Evolutionary conservation across 2,888 invertebrate species (phyloP).

Genomic region (Chymomyza fuscimana): DNA sequence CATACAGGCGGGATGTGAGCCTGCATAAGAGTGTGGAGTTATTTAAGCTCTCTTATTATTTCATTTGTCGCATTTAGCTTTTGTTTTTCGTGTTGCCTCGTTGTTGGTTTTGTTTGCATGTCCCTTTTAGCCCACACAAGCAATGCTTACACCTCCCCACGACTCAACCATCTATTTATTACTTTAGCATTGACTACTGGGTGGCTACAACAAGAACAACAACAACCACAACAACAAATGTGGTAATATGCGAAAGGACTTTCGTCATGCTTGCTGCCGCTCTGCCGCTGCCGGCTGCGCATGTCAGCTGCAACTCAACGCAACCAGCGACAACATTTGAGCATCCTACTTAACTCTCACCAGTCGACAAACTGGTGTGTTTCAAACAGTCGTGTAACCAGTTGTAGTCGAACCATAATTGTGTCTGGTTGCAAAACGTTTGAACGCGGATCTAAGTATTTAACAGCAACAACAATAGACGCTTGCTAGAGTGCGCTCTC

Average conservation of each 20-base stretch:
- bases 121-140: background rate
- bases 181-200: slow-evolving; percentile 57
- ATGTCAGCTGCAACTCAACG: background rate
- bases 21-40: slow-evolving; percentile 61
- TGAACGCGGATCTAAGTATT: slow-evolving; percentile 8
- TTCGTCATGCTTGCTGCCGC: slow-evolving; percentile 70
- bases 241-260: slow-evolving; percentile 77
- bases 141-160: background rate
- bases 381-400: background rate
- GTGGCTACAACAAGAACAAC: slow-evolving; percentile 39
- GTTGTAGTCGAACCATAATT: slow-evolving; percentile 4
- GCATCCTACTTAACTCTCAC: background rate
- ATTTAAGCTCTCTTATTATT: slow-evolving; percentile 75
- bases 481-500: background rate
- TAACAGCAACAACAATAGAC: background rate
- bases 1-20: slow-evolving; percentile 11
- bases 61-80: slow-evolving; percentile 76
- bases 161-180: slow-evolving; percentile 12
- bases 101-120: slow-evolving; percentile 26
- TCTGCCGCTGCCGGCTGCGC: slow-evolving; percentile 26
- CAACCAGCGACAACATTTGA: slow-evolving; percentile 31
- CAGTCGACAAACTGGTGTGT: background rate
- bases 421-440: slow-evolving; percentile 21
- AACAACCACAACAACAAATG: slow-evolving; percentile 47
- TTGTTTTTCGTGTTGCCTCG: slow-evolving; percentile 74